Evolutionary conservation across 2,888 invertebrate genomes (phyloP), one percentile per base, ranked within the genome.

Genomic region (Sarcophaga subvicina): DNA sequence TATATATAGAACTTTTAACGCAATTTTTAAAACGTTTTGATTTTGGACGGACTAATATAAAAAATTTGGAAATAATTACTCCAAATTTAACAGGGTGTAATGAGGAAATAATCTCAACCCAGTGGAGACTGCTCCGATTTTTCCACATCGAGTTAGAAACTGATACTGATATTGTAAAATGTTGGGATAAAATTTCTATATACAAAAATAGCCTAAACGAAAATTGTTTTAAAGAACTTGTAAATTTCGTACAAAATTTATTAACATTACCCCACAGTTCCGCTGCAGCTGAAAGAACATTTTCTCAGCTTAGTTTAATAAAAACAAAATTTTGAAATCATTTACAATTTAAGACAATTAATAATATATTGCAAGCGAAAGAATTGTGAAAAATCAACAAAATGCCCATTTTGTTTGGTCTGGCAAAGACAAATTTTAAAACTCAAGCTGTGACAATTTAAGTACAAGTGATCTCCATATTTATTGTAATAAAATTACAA

Each of bases 1-100:
- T 82, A 82, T 60, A 67, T 80, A 67, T 80, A 17, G 72, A 85
- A 62, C 72, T 85, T 27, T 76, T 85, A 59, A 76, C 71, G 4
- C 70, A 85, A 78, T 69, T 85, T 25, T 54, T 37, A 63, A 45
- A 72, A 49, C 54, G 80, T 12, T 80, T 85, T 37, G 76, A 80
- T 37, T 85, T 85, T 54, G 12, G 47, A 17, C 47, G 77, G 78
- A 59, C 60, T 22, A 78, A 77, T 62, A 22, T 79, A 60, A 81
- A 81, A 81, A 60, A 73, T 64, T 69, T 85, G 10, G 20, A 27
- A 3, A 77, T 63, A 25, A 73, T 78, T 69, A 85, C 77, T 54
- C 78, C 85, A 17, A 27, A 73, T 62, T 60, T 75, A 12, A 4
- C 60, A n/a, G 17, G 47, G 2, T 49, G 47, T 12, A 66, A 75